Evolutionary conservation across 2,113 vertebrate genomes (phyloP).

Genomic region (Ptilonorhynchus violaceus): DNA sequence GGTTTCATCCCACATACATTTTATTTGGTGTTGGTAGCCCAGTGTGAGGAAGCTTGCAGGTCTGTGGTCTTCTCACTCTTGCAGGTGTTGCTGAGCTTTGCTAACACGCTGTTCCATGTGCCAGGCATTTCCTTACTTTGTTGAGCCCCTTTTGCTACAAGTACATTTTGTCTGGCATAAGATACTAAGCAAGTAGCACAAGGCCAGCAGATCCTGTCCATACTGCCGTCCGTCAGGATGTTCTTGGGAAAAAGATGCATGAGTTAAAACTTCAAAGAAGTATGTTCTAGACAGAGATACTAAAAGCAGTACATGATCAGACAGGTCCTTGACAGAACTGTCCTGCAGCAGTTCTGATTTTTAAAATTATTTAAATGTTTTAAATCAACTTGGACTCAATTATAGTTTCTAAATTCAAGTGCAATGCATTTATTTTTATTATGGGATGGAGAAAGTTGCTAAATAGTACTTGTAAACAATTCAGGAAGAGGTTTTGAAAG

Average conservation of each 20-base stretch:
- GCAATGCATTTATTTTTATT: not conserved
- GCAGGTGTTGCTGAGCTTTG: not conserved
- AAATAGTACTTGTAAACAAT: not conserved
- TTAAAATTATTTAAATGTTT: not conserved
- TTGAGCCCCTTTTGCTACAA: not conserved
- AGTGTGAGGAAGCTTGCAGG: accelerated
- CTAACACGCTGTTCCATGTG: accelerated
- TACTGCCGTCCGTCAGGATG: not conserved
- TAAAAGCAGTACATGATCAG: not conserved
- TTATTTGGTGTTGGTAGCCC: accelerated
- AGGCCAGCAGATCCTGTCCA: not conserved
- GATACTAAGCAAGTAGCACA: not conserved
- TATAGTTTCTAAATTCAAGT: not conserved
- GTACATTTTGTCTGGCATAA: not conserved
- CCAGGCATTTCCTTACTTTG: not conserved
- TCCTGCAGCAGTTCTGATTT: not conserved
- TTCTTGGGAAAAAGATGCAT: not conserved
- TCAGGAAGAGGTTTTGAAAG: not conserved
- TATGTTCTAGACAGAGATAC: not conserved
- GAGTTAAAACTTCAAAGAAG: not conserved
- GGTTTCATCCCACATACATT: not conserved
- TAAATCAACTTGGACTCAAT: not conserved
- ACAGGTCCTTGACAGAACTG: not conserved
- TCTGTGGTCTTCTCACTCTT: not conserved
- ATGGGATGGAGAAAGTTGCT: not conserved